Evolutionary conservation across 2,888 invertebrate genomes (phyloP), one percentile per base, ranked within the genome.

Genomic region (Syrphus vitripennis): DNA sequence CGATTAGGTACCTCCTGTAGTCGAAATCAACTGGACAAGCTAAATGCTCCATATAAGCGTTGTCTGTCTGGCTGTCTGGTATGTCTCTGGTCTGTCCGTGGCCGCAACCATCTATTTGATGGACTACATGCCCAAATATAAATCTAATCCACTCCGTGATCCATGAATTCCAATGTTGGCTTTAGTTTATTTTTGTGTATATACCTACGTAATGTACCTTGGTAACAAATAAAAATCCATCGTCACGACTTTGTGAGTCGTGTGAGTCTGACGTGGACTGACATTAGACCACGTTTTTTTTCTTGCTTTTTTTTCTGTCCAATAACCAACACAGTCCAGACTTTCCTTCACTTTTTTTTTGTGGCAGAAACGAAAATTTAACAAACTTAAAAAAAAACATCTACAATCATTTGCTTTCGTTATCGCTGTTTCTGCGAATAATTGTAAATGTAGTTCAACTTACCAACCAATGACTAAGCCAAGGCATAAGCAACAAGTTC

Each of bases 91-190:
- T 40, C 83, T 78, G 77, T 72, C 81, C 48, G n/a, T 77, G 77
- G 55, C 81, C 72, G 77, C 74, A 77, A 78, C 74, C 86, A 82
- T 77, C 77, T 42, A 82, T 82, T 86, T 86, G 86, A 86, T 70
- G 82, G 86, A 82, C 86, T 86, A 86, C 81, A 82, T 82, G 86
- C 69, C 82, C 86, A 86, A 86, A 86, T 86, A 86, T 53, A 86
- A 82, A 81, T 82, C 82, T 78, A 82, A 86, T 82, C 74, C 81
- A 72, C 74, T 86, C 82, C 82, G 86, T 86, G 78, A 82, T 86
- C 82, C 78, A 78, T 86, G 86, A 86, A 86, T 86, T 86, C 86
- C 82, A 72, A 69, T 53, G 82, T 67, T 65, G 14, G 37, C 29
- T 53, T 45, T 34, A 31, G 63, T 70, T 70, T 71, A 29, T 71